Conservation (phyloP, 2,888 invertebrate genomes). For the Podotricha telesiphe region DNA sequence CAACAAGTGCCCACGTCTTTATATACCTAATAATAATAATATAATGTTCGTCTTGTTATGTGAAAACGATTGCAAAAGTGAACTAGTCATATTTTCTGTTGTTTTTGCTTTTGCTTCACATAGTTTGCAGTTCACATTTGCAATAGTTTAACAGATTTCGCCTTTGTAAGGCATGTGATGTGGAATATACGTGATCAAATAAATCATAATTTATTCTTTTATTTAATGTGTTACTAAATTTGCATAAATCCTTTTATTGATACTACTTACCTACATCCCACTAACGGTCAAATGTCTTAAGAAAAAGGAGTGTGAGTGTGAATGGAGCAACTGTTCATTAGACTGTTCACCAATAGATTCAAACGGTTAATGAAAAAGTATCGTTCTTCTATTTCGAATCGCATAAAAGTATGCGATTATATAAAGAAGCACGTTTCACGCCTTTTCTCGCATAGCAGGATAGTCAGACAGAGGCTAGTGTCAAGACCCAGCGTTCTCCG, state of each 20-base stretch:
- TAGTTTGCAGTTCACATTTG: constrained; percentile 41
- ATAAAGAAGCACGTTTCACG: too few species aligned
- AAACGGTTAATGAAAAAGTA: too few species aligned
- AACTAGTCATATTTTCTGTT: constrained; percentile 17
- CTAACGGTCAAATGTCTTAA: too few species aligned
- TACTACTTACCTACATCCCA: too few species aligned
- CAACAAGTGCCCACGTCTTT: constrained; percentile 37
- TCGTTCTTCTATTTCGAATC: too few species aligned
- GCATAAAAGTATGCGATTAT: too few species aligned
- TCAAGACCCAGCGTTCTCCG: too few species aligned
- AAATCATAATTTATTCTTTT: constrained; percentile 65
- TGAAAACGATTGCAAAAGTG: constrained; percentile 44
- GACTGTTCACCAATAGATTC: too few species aligned
- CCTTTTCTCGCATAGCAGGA: too few species aligned
- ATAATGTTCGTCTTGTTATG: constrained; percentile 35
- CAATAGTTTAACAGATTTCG: constrained; percentile 49
- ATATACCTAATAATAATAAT: constrained; percentile 20
- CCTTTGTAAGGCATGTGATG: constrained; percentile 70
- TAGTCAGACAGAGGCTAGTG: too few species aligned
- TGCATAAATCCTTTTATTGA: not conserved
- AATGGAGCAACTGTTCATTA: too few species aligned
- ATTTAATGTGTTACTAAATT: constrained; percentile 34
- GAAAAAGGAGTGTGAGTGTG: too few species aligned
- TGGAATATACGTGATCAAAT: constrained; percentile 70
- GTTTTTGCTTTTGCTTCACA: not conserved